Percentiles rank a stretch among this genome's conserved stretches.
These are phyloP conservation scores for Oreohelix idahoensis DNA, from an alignment of 1,140 invertebrate species.

Conservation along the genomic window DNA sequence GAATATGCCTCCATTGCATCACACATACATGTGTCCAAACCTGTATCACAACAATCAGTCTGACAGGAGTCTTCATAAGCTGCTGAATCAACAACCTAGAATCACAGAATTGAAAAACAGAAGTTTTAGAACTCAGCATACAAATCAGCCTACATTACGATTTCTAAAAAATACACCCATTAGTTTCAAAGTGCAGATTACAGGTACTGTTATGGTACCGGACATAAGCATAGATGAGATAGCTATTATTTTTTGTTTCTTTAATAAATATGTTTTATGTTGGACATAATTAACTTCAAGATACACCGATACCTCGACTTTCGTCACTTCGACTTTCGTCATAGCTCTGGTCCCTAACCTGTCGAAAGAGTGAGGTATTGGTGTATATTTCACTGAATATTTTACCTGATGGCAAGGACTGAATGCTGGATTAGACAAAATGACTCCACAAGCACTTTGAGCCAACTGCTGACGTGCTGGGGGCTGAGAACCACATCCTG, in stretches of 20 bases:
- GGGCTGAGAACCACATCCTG: conserved; percentile 33
- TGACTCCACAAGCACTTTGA: conserved; percentile 43
- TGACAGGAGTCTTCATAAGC: conserved; percentile 79
- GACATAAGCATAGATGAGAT: no score
- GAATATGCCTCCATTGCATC: conserved; percentile 84
- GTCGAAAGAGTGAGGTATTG: no score
- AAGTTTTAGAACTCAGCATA: no score
- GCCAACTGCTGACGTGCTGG: conserved; percentile 17
- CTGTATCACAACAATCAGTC: conserved; percentile 81
- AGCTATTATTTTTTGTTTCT: no score
- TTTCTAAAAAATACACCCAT: no score
- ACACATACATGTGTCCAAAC: conserved; percentile 79
- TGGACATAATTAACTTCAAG: not conserved
- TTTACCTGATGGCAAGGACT: conserved; percentile 54
- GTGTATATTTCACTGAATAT: not conserved
- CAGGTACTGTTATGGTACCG: no score
- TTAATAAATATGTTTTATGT: not conserved
- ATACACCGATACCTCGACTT: no score
- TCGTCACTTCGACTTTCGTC: no score
- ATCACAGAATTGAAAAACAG: no score
- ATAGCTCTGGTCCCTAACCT: no score
- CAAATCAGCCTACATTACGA: no score
- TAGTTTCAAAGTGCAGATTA: no score
- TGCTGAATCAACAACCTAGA: conserved; percentile 73
- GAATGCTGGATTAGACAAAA: conserved; percentile 50